Conservation (phyloP, 2,888 invertebrate species). For the Acleris literana region DNA sequence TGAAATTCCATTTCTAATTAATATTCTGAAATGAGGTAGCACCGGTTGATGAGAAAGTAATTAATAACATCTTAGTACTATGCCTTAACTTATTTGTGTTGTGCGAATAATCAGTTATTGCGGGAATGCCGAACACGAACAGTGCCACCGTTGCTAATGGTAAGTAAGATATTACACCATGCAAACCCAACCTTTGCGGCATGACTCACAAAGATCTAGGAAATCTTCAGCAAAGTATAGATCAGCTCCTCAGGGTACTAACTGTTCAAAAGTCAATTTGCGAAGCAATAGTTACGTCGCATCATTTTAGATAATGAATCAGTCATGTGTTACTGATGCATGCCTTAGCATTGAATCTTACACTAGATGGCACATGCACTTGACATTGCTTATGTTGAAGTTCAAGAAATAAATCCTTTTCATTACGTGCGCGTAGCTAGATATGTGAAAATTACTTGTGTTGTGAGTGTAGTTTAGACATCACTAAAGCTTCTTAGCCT, state of each 20-base stretch:
- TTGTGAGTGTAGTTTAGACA: conserved; percentile 9
- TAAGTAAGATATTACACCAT: conserved; percentile 54
- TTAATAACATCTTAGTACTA: conserved; percentile 68
- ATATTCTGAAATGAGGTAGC: conserved; percentile 76
- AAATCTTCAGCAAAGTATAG: conserved; percentile 6
- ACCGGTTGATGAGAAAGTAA: conserved; percentile 53
- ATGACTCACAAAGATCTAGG: conserved; percentile 27
- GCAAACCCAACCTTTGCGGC: conserved; percentile 26
- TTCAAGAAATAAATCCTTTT: not conserved
- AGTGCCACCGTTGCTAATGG: conserved; percentile 74
- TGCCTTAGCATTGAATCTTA: not conserved
- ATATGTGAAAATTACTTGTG: not conserved
- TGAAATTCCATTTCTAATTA: conserved; percentile 50
- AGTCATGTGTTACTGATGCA: conserved; percentile 15
- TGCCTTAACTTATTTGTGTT: conserved; percentile 75
- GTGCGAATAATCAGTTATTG: conserved; percentile 58
- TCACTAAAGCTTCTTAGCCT: conserved; percentile 36
- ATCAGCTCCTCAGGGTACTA: not conserved
- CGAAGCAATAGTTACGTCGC: conserved; percentile 14
- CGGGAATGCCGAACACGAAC: conserved; percentile 78
- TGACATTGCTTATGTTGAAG: conserved; percentile 4
- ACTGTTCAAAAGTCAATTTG: conserved; percentile 14
- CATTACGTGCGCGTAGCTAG: not conserved
- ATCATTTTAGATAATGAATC: conserved; percentile 21
- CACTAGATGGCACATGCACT: conserved; percentile 3